Percentiles rank a stretch among this genome's conserved stretches.
Evolutionary conservation across 1,140 invertebrate species (phyloP).

Genomic region (Leptestheria dahalacensis): DNA sequence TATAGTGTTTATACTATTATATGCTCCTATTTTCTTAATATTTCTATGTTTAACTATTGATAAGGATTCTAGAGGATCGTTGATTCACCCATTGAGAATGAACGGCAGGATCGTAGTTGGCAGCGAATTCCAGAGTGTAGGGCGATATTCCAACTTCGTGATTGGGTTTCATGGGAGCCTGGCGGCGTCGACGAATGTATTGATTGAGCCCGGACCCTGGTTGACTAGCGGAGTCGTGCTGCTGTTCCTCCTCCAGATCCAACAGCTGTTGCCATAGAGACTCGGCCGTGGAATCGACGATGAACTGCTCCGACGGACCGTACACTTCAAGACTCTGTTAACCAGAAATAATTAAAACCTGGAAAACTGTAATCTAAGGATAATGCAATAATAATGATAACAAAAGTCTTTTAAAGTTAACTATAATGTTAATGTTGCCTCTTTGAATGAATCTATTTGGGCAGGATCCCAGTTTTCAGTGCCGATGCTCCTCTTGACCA

Average conservation of each 20-base stretch:
- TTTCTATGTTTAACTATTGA: no score
- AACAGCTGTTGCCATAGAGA: slow-evolving; percentile 4
- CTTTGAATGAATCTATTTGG: no score
- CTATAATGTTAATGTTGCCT: no score
- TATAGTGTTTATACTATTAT: no score
- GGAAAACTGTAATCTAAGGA: no score
- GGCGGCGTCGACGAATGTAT: background rate
- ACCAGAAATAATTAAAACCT: no score
- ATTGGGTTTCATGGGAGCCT: slow-evolving; percentile 13
- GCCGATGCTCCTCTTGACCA: slow-evolving; percentile 17
- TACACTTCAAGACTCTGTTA: no score
- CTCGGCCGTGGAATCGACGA: background rate
- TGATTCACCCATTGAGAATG: slow-evolving; percentile 49
- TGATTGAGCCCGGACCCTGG: background rate
- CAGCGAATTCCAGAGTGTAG: slow-evolving; percentile 54
- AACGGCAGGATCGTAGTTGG: slow-evolving; percentile 61
- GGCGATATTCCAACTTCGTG: slow-evolving; percentile 45
- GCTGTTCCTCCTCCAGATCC: slow-evolving; percentile 5
- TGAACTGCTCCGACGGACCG: background rate
- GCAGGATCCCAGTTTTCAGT: slow-evolving; percentile 12
- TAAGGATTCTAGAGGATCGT: no score
- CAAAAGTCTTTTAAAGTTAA: no score
- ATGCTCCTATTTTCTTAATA: no score
- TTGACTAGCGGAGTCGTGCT: background rate
- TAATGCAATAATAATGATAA: no score